Base-by-base conservation (phyloP, 2,113 vertebrate genomes). In the Orycteropus afer region DNA sequence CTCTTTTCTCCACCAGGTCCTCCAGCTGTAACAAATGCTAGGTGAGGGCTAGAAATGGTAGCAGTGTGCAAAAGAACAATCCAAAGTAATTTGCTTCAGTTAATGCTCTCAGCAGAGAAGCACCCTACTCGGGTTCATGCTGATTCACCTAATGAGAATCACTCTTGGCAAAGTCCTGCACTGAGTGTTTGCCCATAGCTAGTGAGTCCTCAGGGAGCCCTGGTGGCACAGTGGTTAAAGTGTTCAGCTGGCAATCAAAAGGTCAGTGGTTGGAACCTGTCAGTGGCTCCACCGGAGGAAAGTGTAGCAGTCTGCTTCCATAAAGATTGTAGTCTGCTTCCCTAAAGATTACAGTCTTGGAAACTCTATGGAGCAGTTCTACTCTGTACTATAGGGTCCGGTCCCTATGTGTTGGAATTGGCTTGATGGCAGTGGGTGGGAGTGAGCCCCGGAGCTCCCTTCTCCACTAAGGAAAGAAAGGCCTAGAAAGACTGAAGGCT, bases 51-150 rank as follows among this genome's bases (percentile, higher is more conserved):
- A 89, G 67, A 74, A 91, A 69, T n/a, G 29, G 29, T 73, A 74
- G 27, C 61, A 13, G 20, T 10, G 11, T 86, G 23, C 27, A 25
- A 27, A 37, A 55, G 71, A 76, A 84, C 71, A 63, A 49, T 67
- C 51, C 67, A 90, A 7, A 74, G 20, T 57, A n/a, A n/a, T 76
- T 95, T 93, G 84, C 57, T 37, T 63, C 42, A 65, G 80, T 12
- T 79, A 86, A 1, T 59, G 87, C 81, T 96, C 27, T 93, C 17
- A 67, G 80, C 65, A 89, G 96, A 96, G 82, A 78, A 69, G 63
- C 80, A 86, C 74, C 77, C 65, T 63, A 42, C 34, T 3, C 23
- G 57, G 18, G 7, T 8, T 92, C 51, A 3, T 71, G 85, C 89
- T 95, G 95, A 87, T 92, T 84, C 67, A 69, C 57, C 85, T 25